Evolutionary conservation across 2,797 vertebrate species (phyloP), one percentile per base, ranked within the genome.

Genomic region (Clamator glandarius): DNA sequence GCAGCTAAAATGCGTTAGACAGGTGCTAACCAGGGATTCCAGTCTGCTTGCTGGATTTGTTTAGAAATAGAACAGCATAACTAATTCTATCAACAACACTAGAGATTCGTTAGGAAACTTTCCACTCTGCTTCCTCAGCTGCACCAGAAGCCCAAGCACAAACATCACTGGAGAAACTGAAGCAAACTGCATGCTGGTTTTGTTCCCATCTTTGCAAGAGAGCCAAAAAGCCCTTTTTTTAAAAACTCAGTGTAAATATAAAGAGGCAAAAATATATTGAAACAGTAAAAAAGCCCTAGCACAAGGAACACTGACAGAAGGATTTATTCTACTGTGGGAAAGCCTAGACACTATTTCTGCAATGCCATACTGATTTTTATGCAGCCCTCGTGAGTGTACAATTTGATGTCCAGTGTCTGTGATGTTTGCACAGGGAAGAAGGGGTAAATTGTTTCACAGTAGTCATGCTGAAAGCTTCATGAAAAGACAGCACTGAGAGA

Each of bases 1-100:
- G 8, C 2, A 15, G 62, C 74, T 50, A 90, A 87, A 92, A 94
- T 29, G 93, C 84, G n/a, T 13, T 36, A 39, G 87, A 41, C 90
- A 96, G 92, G 93, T 92, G 93, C 91, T 95, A 11, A 54, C 55
- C 84, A 94, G 81, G 70, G 87, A 90, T 3, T 66, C 58, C 89
- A 82, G 77, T 5, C 92, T 76, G 75, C 58, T 90, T 8, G 42
- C 72, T 25, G 89, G 18, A 46, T 59, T 61, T 55, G 57, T 44
- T 85, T 80, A 69, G 75, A 87, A 89, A 50, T 7, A 51, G 67
- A 64, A 54, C 87, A 52, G 87, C 87, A 77, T 24, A 96, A 96
- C 81, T 29, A 96, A 96, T 95, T 67, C 78, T 31, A 80, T 13
- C 74, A 36, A n/a, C 48, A 28, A 39, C 4, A 15, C 75, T 35